Conservation (phyloP, 2,797 vertebrate genomes). For the Halcyon chelicuti region DNA sequence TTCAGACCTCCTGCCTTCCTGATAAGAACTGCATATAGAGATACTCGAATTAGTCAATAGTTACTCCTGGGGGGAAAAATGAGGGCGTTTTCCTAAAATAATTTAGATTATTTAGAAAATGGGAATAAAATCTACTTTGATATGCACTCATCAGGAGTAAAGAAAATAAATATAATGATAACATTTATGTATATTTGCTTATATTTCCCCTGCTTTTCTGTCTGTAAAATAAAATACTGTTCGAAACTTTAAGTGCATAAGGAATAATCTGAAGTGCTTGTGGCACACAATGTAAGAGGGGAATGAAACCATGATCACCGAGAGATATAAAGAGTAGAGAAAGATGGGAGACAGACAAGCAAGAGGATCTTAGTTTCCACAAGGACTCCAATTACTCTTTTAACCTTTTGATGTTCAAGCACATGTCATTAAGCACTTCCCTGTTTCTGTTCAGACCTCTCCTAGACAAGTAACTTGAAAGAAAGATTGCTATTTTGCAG, state of each 20-base stretch:
- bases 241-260: neutral
- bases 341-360: neutral
- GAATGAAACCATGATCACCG: neutral
- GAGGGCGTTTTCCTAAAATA: neutral
- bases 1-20: neutral
- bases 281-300: neutral
- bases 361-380: slow-evolving; percentile 14
- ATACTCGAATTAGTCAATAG: neutral
- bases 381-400: neutral
- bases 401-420: slow-evolving; percentile 9
- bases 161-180: neutral
- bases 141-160: neutral
- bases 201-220: accelerated
- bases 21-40: neutral
- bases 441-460: neutral
- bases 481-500: neutral
- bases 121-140: neutral
- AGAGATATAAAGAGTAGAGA: neutral
- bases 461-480: neutral
- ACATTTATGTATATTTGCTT: neutral
- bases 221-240: neutral
- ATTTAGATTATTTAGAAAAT: neutral
- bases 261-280: neutral
- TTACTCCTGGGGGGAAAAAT: neutral
- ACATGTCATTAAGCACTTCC: neutral